These are phyloP conservation scores for Colossoma macropomum DNA, from an alignment of 2,113 vertebrate species.

Conservation along the genomic window DNA sequence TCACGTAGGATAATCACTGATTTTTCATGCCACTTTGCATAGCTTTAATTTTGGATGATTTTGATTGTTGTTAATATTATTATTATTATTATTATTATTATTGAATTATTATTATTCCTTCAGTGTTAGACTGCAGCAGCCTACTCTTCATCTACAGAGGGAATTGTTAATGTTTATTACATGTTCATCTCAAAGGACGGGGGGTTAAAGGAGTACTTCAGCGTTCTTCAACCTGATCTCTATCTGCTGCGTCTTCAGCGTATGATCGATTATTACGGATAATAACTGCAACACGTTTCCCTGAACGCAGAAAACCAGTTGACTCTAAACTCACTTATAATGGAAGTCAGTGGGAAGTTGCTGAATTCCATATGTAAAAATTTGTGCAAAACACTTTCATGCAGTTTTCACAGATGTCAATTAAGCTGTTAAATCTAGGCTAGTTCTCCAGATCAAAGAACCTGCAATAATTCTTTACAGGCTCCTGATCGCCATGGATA, in stretches of 20 bases:
- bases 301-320: no score
- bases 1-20: slow-evolving; percentile 34
- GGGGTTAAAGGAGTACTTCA: neutral
- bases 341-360: no score
- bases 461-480: no score
- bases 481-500: no score
- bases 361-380: no score
- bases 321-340: no score
- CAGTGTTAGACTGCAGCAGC: slow-evolving; percentile 9
- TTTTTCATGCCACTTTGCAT: slow-evolving; percentile 35
- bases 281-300: neutral
- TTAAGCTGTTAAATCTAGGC: no score
- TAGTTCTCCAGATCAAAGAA: no score
- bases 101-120: neutral
- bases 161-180: neutral
- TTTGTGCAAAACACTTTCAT: no score
- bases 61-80: slow-evolving; percentile 14
- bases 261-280: neutral
- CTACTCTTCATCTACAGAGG: neutral
- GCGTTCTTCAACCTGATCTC: neutral
- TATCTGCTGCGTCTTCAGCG: neutral
- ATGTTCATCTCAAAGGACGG: neutral
- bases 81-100: no score
- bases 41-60: slow-evolving; percentile 49
- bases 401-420: no score